Base-by-base conservation (phyloP, 2,113 vertebrate species). In the Macroglossus sobrinus region DNA sequence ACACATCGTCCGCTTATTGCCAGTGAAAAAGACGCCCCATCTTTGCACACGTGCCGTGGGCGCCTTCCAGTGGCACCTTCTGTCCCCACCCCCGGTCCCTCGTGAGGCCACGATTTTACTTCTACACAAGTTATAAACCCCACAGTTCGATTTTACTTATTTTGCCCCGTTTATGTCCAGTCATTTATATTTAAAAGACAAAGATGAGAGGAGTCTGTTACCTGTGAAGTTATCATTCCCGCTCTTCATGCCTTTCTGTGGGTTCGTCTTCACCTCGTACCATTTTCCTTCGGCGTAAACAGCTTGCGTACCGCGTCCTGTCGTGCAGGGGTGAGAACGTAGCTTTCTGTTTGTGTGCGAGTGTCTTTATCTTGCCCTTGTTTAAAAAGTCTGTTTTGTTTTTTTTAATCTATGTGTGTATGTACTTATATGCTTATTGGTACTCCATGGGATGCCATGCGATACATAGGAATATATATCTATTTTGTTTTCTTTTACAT, bases 1-100 rank as follows among this genome's bases (percentile, higher is more conserved):
- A 38, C 18, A 53, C 18, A 22, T 55, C 11, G 38, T 74, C 6
- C 57, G 16, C 68, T 30, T 47, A 24, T 63, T 74, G n/a, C 84
- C 53, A 28, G 12, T 35, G 50, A 35, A 61, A 47, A 19, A 50
- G 50, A 16, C 15, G 16, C 9, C 24, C n/a, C 24, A 50, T 71
- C 50, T 69, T 18, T 57, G 79, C 10, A 68, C 40, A 9, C 30
- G 5, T 50, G 40, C 40, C 3, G 5, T 24, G 18, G 38, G 38
- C 38, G 5, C 18, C n/a, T 47, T 40, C 0, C 21, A 8, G 55
- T 8, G 22, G 55, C 18, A 3, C 22, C 0, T 12, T 8, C 55
- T 57, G 55, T 57, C 22, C 53, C 50, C n/a, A n/a, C n/a, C 59
- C 43, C 33, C 47, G 33, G 8, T 57, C 30, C 79, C 78, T 64